Evolutionary conservation across 2,888 invertebrate species (phyloP).

Genomic region (Sipha maydis): DNA sequence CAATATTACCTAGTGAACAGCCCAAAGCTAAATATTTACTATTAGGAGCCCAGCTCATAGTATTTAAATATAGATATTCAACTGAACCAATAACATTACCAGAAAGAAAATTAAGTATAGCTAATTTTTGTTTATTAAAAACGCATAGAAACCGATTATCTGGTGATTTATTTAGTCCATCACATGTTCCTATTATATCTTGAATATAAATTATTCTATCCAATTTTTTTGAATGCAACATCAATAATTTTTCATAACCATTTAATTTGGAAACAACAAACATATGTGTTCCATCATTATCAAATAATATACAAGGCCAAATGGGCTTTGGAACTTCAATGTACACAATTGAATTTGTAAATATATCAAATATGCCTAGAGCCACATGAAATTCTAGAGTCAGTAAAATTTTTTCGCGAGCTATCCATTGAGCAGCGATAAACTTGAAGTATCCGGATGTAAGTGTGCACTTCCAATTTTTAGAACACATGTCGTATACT

Average conservation of each 20-base stretch:
- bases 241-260: conserved; percentile 55
- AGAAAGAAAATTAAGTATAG: conserved; percentile 38
- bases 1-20: conserved; percentile 29
- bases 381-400: conserved; percentile 47
- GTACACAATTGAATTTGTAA: conserved; percentile 1
- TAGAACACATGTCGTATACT: conserved; percentile 18
- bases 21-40: conserved; percentile 50
- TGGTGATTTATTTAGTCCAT: conserved; percentile 44
- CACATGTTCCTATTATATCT: conserved; percentile 45
- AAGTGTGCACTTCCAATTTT: conserved; percentile 24
- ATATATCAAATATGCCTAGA: conserved; percentile 35
- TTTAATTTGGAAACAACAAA: conserved; percentile 53
- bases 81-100: conserved; percentile 29
- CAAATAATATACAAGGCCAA: conserved; percentile 35
- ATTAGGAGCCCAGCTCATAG: conserved; percentile 40
- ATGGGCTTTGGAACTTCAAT: conserved; percentile 51
- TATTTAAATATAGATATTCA: not conserved
- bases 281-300: conserved; percentile 36
- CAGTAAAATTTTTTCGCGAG: conserved; percentile 19
- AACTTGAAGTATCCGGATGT: conserved; percentile 44
- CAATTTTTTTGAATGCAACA: conserved; percentile 6
- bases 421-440: conserved; percentile 37
- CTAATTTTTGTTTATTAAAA: conserved; percentile 39
- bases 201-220: conserved; percentile 35
- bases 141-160: conserved; percentile 30